phyloP scores from a whole-genome alignment of 2,888 invertebrate species.

The Drosophila rubida region DNA sequence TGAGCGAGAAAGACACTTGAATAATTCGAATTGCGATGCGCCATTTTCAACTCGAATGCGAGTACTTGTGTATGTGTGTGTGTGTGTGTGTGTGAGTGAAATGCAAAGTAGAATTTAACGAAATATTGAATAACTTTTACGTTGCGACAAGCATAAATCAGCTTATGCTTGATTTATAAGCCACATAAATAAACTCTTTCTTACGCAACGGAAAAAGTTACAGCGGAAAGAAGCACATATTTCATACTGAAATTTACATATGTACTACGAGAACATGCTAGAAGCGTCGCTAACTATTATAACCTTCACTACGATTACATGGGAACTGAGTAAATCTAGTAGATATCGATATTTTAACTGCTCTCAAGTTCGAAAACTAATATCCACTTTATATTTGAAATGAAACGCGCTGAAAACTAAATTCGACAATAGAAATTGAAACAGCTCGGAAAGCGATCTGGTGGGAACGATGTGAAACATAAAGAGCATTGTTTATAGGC shows the following conservation, averaged over 20 bases:
- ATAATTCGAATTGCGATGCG: conserved; percentile 48
- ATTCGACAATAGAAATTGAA: background rate
- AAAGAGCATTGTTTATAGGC: conserved; percentile 17
- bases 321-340: too few species aligned
- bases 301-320: too few species aligned
- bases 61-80: conserved; percentile 1
- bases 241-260: too few species aligned
- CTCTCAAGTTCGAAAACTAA: background rate
- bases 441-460: background rate
- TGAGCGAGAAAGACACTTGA: conserved; percentile 21
- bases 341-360: background rate
- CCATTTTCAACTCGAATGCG: conserved; percentile 37
- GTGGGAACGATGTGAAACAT: background rate
- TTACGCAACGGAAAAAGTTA: background rate
- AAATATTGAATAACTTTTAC: conserved; percentile 6
- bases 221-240: background rate
- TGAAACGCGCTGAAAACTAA: background rate
- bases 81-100: conserved; percentile 9
- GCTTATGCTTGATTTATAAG: background rate
- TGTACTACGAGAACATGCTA: too few species aligned
- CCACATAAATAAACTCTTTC: background rate
- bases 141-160: conserved; percentile 8
- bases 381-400: background rate
- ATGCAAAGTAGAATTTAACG: conserved; percentile 1
- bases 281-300: too few species aligned